Conservation (phyloP, 2,888 invertebrate species). For the Apamea crenata region DNA sequence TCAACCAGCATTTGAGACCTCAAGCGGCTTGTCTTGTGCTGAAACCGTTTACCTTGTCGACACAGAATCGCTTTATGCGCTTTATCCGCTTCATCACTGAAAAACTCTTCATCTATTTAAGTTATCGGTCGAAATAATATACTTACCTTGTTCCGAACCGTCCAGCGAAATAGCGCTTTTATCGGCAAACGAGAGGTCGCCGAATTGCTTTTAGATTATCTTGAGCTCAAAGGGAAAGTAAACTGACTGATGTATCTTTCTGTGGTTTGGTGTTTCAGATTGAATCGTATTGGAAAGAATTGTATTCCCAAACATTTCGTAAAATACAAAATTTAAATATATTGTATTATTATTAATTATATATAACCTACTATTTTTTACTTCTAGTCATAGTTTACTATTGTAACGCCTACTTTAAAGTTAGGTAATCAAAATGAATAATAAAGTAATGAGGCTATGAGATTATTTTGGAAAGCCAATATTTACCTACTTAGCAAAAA, state of each 20-base stretch:
- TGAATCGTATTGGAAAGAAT: neutral
- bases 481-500: neutral
- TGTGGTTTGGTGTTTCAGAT: constrained; percentile 17
- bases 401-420: neutral
- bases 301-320: neutral
- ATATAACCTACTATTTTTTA: neutral
- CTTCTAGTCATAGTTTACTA: neutral
- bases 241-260: constrained; percentile 34
- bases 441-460: too few species aligned
- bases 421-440: neutral
- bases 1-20: constrained; percentile 8
- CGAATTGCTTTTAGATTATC: constrained; percentile 47
- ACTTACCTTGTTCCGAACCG: constrained; percentile 22
- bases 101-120: constrained; percentile 18
- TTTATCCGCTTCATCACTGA: constrained; percentile 27
- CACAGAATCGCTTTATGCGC: constrained; percentile 7
- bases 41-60: constrained; percentile 7
- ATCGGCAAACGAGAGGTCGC: constrained; percentile 35
- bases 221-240: constrained; percentile 32
- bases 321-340: neutral
- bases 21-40: constrained; percentile 16
- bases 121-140: constrained; percentile 23
- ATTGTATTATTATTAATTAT: neutral
- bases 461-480: neutral
- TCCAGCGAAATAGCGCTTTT: constrained; percentile 44